These are phyloP conservation scores for Apamea epomidion DNA, from an alignment of 2,888 invertebrate genomes.

Conservation along the genomic window DNA sequence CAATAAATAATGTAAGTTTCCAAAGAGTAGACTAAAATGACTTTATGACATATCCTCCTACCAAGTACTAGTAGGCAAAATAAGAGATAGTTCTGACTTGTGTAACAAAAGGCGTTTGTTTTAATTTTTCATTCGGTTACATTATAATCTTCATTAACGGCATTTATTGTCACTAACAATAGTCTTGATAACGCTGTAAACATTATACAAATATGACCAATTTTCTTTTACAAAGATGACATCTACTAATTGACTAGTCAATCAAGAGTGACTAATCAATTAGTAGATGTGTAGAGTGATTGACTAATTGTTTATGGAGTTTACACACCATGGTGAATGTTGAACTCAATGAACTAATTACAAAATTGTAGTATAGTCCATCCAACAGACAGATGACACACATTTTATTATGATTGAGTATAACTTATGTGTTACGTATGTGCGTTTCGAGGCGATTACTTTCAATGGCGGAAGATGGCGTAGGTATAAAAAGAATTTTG, in stretches of 20 bases:
- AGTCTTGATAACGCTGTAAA: not conserved
- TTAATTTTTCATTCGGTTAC: too few relatives aligned
- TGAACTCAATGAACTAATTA: slow-evolving; percentile 11
- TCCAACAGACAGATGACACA: slow-evolving; percentile 16
- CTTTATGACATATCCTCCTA: too few relatives aligned
- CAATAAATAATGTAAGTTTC: too few relatives aligned
- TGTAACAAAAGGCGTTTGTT: not conserved
- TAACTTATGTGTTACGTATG: not conserved
- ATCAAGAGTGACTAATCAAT: too few relatives aligned
- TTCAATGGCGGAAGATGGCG: not conserved
- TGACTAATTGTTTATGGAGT: not conserved
- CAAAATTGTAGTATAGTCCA: not conserved
- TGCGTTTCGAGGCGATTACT: not conserved
- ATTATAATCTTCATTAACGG: too few relatives aligned
- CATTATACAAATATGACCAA: not conserved
- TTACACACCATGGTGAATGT: not conserved
- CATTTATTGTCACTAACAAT: not conserved
- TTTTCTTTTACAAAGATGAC: not conserved
- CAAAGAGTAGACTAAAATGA: too few relatives aligned
- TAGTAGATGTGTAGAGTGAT: too few relatives aligned
- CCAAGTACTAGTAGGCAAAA: too few relatives aligned
- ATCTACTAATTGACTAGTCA: not conserved
- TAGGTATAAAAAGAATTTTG: not conserved
- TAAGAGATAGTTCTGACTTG: not conserved
- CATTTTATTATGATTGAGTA: slow-evolving; percentile 27